These are phyloP conservation scores for Chionodraco myersi DNA, from an alignment of 2,113 vertebrate genomes.

Conservation along the genomic window DNA sequence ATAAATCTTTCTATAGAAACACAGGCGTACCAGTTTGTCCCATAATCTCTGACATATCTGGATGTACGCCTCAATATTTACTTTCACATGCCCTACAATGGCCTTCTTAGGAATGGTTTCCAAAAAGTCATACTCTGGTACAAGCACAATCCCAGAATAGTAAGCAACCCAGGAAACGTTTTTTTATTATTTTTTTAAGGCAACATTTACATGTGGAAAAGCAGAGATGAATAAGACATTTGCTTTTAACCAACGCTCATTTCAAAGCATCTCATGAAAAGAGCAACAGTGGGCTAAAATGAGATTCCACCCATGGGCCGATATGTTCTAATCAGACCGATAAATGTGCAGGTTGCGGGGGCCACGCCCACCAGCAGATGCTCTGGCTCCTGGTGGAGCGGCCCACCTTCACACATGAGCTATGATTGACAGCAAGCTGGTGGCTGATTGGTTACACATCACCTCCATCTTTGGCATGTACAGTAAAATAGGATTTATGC, in stretches of 20 bases:
- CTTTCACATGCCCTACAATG: slow-evolving; percentile 41
- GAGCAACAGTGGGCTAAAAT: slow-evolving; percentile 35
- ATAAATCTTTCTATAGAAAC: slow-evolving; percentile 12
- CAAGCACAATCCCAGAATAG: slow-evolving; percentile 37
- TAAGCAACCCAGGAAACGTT: not conserved
- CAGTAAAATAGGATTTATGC: not conserved
- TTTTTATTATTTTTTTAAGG: too few relatives aligned
- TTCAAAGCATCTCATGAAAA: slow-evolving; percentile 36
- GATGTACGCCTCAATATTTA: slow-evolving; percentile 54
- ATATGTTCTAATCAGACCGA: slow-evolving; percentile 47
- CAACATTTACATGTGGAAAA: not conserved
- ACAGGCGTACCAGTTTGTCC: slow-evolving; percentile 4
- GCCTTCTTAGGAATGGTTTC: slow-evolving; percentile 38
- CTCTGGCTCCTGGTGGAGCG: slow-evolving; percentile 52
- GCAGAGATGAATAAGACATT: not conserved
- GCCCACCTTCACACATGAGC: slow-evolving; percentile 68
- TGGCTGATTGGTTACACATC: slow-evolving; percentile 29
- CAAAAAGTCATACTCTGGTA: slow-evolving; percentile 3
- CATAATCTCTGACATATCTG: slow-evolving; percentile 10
- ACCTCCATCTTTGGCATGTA: slow-evolving; percentile 36
- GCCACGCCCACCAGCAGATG: slow-evolving; percentile 76
- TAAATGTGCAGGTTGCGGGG: slow-evolving; percentile 54
- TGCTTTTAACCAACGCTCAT: not conserved
- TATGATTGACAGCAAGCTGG: slow-evolving; percentile 60
- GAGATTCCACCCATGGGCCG: slow-evolving; percentile 15